phyloP scores from a whole-genome alignment of 1,140 invertebrate genomes.

The Drosophila kikkawai region DNA sequence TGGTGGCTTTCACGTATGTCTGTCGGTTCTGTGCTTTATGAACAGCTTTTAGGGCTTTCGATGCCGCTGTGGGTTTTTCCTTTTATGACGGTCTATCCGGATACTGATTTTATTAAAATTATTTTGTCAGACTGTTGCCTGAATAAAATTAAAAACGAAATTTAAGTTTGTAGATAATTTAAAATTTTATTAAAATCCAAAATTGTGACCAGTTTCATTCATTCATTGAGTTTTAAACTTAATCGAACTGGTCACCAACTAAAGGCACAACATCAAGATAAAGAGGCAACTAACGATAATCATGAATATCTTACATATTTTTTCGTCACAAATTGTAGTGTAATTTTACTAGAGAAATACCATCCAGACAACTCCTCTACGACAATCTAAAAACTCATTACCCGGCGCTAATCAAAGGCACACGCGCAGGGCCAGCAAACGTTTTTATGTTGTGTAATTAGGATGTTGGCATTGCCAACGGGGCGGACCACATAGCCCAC shows the following conservation, averaged over 20 bases:
- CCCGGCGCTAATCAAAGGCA: constrained; percentile 51
- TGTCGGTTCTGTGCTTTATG: constrained; percentile 32
- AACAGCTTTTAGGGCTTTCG: constrained; percentile 14
- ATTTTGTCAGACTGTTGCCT: neutral
- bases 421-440: constrained; percentile 42
- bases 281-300: constrained; percentile 2
- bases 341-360: constrained; percentile 12
- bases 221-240: neutral
- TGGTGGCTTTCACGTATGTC: constrained; percentile 19
- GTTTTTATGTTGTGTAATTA: constrained; percentile 59
- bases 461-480: constrained; percentile 44
- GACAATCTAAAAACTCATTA: constrained; percentile 52
- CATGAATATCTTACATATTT: constrained; percentile 19
- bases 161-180: neutral
- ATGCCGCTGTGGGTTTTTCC: constrained; percentile 10
- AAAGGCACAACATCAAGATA: constrained; percentile 19
- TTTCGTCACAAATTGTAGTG: constrained; percentile 19
- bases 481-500: constrained; percentile 30
- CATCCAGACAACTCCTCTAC: constrained; percentile 15
- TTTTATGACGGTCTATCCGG: constrained; percentile 17
- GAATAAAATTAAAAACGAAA: neutral
- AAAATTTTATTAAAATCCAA: neutral
- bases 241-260: neutral
- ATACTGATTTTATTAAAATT: neutral
- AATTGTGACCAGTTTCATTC: neutral